A percentile compares a stretch with the other conserved stretches of the same genome.
Conservation (phyloP, 1,140 invertebrate species). For the Chymomyza costata region DNA sequence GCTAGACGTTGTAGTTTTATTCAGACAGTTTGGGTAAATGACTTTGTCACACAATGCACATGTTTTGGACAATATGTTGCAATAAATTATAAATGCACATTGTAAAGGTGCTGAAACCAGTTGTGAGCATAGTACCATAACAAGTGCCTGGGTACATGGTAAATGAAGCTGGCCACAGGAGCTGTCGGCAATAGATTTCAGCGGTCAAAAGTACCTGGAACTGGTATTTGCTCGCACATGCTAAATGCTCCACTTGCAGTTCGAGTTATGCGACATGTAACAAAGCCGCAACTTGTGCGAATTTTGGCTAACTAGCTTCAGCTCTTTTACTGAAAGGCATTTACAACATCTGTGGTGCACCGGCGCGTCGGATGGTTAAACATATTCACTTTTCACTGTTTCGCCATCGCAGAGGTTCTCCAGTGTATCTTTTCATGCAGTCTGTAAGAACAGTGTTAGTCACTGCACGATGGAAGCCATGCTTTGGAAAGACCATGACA, state of each 20-base stretch:
- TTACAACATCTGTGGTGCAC: too few relatives aligned
- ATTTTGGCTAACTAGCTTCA: too few relatives aligned
- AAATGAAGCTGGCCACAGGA: conserved; percentile 8
- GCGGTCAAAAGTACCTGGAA: conserved; percentile 19
- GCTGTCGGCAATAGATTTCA: conserved; percentile 27
- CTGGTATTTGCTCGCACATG: conserved; percentile 31
- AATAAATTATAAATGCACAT: conserved; percentile 67
- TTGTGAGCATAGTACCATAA: conserved; percentile 53
- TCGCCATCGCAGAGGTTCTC: too few relatives aligned
- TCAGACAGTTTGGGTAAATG: conserved; percentile 31
- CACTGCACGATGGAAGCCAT: too few relatives aligned
- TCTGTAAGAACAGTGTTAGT: too few relatives aligned
- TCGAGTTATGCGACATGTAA: conserved; percentile 33
- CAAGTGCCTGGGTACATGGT: conserved; percentile 6
- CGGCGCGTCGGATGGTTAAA: too few relatives aligned
- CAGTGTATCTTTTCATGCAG: neutral
- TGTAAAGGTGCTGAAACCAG: conserved; percentile 61
- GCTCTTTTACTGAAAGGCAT: too few relatives aligned
- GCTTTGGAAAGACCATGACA: too few relatives aligned
- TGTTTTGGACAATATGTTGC: conserved; percentile 53
- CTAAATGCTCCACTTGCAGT: conserved; percentile 46
- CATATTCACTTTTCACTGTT: too few relatives aligned
- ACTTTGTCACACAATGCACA: conserved; percentile 48
- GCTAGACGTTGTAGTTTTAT: conserved; percentile 25
- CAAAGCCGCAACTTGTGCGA: too few relatives aligned